phyloP scores from a whole-genome alignment of 35 echinoderm and acorn worm genomes.

The Apostichopus californicus region DNA sequence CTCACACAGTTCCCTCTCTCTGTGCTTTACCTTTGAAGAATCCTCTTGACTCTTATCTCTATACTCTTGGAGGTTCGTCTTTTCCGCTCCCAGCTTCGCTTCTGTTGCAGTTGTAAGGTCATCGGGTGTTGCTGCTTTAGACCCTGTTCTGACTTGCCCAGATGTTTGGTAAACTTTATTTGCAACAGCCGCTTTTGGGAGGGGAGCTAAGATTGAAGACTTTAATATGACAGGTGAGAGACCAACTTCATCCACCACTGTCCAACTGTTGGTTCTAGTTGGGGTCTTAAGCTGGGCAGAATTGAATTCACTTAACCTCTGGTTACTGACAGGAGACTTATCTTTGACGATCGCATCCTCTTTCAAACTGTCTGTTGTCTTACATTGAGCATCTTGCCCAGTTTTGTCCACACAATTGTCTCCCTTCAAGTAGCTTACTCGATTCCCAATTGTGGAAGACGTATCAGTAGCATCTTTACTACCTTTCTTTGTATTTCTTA shows the following conservation, averaged over 20 bases:
- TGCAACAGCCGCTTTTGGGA: too few relatives aligned
- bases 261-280: constrained; percentile 8
- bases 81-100: too few relatives aligned
- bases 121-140: too few relatives aligned
- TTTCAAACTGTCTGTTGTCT: too few relatives aligned
- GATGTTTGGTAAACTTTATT: background rate
- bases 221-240: background rate
- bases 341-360: background rate
- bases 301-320: background rate
- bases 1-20: too few relatives aligned
- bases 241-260: constrained; percentile 2
- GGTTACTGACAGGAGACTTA: background rate
- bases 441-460: background rate
- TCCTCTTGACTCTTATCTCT: too few relatives aligned
- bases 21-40: too few relatives aligned
- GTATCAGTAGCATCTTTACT: background rate
- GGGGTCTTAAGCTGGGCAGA: background rate
- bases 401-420: background rate
- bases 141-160: background rate
- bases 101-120: too few relatives aligned
- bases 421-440: background rate
- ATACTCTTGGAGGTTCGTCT: too few relatives aligned
- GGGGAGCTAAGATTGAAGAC: too few relatives aligned
- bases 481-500: background rate
- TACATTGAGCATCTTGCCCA: background rate